Base-by-base conservation (phyloP, 1,140 invertebrate species). In the Prorops nasuta region DNA sequence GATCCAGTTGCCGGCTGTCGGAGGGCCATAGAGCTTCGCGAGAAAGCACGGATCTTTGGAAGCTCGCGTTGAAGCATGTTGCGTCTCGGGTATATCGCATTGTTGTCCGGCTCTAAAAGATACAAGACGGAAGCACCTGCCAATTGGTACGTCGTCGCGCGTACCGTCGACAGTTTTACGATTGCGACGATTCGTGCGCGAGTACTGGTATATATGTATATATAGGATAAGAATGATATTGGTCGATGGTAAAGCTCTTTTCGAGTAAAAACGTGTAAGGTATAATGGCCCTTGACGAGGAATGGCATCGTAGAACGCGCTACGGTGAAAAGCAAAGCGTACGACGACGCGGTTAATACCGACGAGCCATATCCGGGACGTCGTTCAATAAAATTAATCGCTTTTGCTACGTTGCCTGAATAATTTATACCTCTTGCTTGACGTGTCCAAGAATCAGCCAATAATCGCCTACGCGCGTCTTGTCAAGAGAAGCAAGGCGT, bases 321-420 rank as follows among this genome's bases (percentile, higher is more conserved):
- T n/a, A n/a, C n/a, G n/a, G n/a, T n/a, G n/a, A n/a, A n/a, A n/a
- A n/a, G n/a, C n/a, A n/a, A n/a, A n/a, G n/a, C n/a, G n/a, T n/a
- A n/a, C n/a, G n/a, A n/a, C n/a, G n/a, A n/a, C n/a, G n/a, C n/a
- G n/a, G n/a, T n/a, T n/a, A n/a, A n/a, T 61, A 61, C 59, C 56
- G 60, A 65, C 69, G 63, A 67, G 65, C 62, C 67, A 66, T 69
- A 71, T 70, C 66, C 69, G 66, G 67, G 63, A 68, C 61, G 61
- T 58, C 61, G 67, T 51, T 58, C 67, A 71, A 72, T 71, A 70
- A 74, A 74, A 72, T 74, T 72, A 72, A 74, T 71, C 64, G 66
- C 54, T 67, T 60, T 61, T 58, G 59, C 57, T 63, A 64, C 62
- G 69, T 66, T 52, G 63, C 44, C 59, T 68, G 67, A 72, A 72